Conservation (phyloP, 2,797 vertebrate genomes). For the Melanotaenia maccullochi region DNA sequence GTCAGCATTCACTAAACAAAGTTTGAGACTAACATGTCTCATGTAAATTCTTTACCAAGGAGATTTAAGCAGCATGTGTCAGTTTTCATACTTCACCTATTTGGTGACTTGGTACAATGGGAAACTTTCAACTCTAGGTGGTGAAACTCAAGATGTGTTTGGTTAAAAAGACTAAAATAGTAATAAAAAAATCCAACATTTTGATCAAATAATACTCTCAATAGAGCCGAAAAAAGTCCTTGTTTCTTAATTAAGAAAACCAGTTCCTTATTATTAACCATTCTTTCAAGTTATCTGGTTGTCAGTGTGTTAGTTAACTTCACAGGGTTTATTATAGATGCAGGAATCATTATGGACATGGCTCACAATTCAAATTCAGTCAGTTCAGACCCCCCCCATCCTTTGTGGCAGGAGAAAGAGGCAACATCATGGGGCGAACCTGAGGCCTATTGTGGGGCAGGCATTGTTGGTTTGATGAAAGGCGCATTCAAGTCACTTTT, state of each 20-base stretch:
- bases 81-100: neutral
- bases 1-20: conserved; percentile 21
- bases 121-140: neutral
- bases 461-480: conserved; percentile 83
- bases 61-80: neutral
- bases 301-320: conserved; percentile 59
- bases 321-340: conserved; percentile 20
- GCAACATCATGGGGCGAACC: conserved; percentile 79
- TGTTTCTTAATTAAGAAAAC: conserved; percentile 8
- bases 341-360: conserved; percentile 43
- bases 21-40: conserved; percentile 34
- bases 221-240: conserved; percentile 9
- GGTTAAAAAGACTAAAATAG: neutral
- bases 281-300: conserved; percentile 18
- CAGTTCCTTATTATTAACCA: conserved; percentile 12
- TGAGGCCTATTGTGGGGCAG: conserved; percentile 75
- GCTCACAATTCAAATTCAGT: conserved; percentile 65
- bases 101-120: neutral
- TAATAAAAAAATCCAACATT: neutral
- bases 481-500: conserved; percentile 85
- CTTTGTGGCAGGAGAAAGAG: conserved; percentile 76
- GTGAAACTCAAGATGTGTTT: conserved; percentile 8
- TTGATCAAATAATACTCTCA: conserved; percentile 12
- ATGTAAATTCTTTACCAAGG: conserved; percentile 16
- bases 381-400: conserved; percentile 26